A percentile compares a stretch with the other conserved stretches of the same genome.
These are phyloP conservation scores for Dendrolimus punctatus DNA, from an alignment of 1,140 invertebrate genomes.

Conservation along the genomic window DNA sequence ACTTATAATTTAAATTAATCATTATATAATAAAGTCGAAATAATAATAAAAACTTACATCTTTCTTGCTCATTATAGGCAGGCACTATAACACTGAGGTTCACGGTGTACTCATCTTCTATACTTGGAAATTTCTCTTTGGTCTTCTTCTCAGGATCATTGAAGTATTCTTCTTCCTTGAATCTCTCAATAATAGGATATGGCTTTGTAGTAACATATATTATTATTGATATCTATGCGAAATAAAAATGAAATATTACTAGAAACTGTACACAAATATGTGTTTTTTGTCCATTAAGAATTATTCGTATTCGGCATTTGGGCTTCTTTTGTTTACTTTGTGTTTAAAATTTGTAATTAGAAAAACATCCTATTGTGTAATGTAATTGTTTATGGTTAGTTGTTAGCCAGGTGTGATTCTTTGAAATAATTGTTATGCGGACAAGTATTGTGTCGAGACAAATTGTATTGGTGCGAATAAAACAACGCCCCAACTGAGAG, in stretches of 20 bases:
- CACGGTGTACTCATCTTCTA: constrained; percentile 79
- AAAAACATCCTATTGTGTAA: too few species aligned
- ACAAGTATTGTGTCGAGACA: too few species aligned
- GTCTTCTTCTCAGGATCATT: constrained; percentile 75
- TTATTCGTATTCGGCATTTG: too few species aligned
- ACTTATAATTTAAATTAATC: too few species aligned
- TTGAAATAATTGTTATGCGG: too few species aligned
- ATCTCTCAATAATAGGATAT: constrained; percentile 79
- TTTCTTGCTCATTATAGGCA: constrained; percentile 95
- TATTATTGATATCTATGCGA: constrained; percentile 16
- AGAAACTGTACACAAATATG: not conserved
- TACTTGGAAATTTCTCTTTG: constrained; percentile 79
- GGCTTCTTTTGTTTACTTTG: too few species aligned
- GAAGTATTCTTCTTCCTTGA: constrained; percentile 85
- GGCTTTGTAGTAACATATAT: constrained; percentile 53
- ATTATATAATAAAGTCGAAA: constrained; percentile 13
- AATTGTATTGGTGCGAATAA: too few species aligned
- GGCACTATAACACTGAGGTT: constrained; percentile 93
- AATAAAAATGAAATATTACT: constrained; percentile 5
- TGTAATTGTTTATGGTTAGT: too few species aligned
- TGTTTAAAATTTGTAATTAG: too few species aligned
- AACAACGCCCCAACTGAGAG: too few species aligned
- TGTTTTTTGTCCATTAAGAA: too few species aligned
- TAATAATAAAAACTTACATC: constrained; percentile 78
- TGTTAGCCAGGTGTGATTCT: too few species aligned